Percentiles rank a stretch among this genome's conserved stretches.
These are phyloP conservation scores for Crocuta crocuta DNA, from an alignment of 2,113 vertebrate species.

Conservation along the genomic window DNA sequence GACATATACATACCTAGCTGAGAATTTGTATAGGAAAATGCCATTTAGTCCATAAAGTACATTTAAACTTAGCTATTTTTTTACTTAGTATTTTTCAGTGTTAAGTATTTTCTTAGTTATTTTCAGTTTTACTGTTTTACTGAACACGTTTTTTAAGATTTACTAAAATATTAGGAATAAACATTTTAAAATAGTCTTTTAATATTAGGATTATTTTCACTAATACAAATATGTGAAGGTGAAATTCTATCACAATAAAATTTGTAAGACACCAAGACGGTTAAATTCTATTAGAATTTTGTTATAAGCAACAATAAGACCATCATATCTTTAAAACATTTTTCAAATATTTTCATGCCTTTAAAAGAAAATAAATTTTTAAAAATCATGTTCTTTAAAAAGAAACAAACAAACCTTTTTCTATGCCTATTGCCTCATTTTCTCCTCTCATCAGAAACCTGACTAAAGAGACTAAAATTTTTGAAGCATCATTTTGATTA, in stretches of 20 bases:
- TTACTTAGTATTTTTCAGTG: neutral
- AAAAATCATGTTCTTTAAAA: neutral
- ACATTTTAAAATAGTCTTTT: neutral
- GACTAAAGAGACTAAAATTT: neutral
- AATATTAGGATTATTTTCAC: conserved; percentile 35
- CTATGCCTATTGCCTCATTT: neutral
- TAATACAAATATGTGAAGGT: neutral
- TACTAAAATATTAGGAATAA: neutral
- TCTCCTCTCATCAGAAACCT: neutral
- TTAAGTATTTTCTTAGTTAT: neutral
- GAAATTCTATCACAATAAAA: neutral
- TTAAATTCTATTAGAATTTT: neutral
- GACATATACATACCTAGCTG: neutral
- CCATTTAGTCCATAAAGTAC: neutral
- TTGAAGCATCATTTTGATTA: neutral
- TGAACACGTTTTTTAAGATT: neutral
- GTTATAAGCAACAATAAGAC: neutral
- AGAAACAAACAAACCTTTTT: neutral
- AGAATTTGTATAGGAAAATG: conserved; percentile 23
- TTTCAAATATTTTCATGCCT: conserved; percentile 17
- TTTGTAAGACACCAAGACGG: neutral
- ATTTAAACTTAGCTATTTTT: conserved; percentile 18
- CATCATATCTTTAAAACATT: neutral
- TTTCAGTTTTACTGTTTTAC: neutral
- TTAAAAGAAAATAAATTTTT: neutral